Evolutionary conservation across 2,888 invertebrate genomes (phyloP).

Genomic region (Carcina quercana): DNA sequence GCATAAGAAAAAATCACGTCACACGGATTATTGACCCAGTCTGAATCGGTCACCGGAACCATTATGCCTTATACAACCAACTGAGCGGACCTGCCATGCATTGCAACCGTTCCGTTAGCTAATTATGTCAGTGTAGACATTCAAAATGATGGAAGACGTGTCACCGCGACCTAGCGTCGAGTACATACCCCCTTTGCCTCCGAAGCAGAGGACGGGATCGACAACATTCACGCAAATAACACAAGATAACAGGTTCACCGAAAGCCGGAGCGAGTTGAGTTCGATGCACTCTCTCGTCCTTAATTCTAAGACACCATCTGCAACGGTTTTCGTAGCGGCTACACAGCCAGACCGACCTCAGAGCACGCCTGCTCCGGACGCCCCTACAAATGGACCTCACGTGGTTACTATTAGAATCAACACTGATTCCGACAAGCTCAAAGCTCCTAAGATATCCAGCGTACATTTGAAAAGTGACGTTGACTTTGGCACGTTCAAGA

Average conservation of each 20-base stretch:
- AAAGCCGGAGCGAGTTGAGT: slow-evolving; percentile 56
- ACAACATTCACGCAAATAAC: slow-evolving; percentile 66
- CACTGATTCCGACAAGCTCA: slow-evolving; percentile 71
- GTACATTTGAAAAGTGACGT: slow-evolving; percentile 65
- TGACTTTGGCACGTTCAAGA: slow-evolving; percentile 55
- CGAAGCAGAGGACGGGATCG: slow-evolving; percentile 54
- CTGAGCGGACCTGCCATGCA: slow-evolving; percentile 58
- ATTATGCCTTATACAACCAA: slow-evolving; percentile 68
- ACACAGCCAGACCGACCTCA: slow-evolving; percentile 64
- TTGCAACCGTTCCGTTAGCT: slow-evolving; percentile 52
- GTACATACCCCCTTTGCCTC: slow-evolving; percentile 73
- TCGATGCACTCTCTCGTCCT: slow-evolving; percentile 74
- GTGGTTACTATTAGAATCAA: slow-evolving; percentile 83
- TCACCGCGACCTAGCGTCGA: slow-evolving; percentile 57
- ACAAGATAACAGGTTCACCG: slow-evolving; percentile 50
- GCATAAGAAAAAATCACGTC: slow-evolving; percentile 39
- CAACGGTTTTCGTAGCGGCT: slow-evolving; percentile 73
- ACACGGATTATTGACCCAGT: slow-evolving; percentile 57
- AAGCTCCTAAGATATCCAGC: slow-evolving; percentile 64
- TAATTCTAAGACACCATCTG: slow-evolving; percentile 67
- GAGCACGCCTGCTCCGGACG: slow-evolving; percentile 61
- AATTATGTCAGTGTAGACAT: slow-evolving; percentile 63
- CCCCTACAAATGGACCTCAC: slow-evolving; percentile 66
- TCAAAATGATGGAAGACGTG: slow-evolving; percentile 69
- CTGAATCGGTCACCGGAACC: slow-evolving; percentile 59